These are phyloP conservation scores for Melitaea athalia DNA, from an alignment of 2,888 invertebrate species.

Conservation along the genomic window DNA sequence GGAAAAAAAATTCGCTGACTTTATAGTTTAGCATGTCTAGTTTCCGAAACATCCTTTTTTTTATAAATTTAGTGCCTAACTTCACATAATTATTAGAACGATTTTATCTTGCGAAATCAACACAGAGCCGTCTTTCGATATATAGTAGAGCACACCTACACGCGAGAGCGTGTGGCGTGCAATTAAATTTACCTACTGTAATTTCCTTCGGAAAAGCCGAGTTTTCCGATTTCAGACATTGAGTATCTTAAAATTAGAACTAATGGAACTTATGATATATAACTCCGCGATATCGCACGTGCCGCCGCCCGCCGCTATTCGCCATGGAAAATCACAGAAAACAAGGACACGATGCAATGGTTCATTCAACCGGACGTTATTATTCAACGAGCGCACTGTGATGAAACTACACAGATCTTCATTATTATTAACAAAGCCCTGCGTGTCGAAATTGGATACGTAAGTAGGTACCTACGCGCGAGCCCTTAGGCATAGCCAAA, in stretches of 20 bases:
- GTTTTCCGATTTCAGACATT: no score
- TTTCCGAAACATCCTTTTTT: no score
- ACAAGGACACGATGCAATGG: slow-evolving; percentile 81
- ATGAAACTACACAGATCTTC: slow-evolving; percentile 71
- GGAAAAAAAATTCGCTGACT: no score
- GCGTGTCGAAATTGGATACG: slow-evolving; percentile 71
- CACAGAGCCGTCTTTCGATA: no score
- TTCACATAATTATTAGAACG: no score
- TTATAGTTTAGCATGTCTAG: no score
- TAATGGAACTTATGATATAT: slow-evolving; percentile 40
- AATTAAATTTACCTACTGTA: no score
- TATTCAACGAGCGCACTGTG: slow-evolving; percentile 78
- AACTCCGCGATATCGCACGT: slow-evolving; percentile 54
- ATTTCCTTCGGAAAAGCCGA: no score
- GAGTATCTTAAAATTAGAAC: neutral
- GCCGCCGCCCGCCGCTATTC: slow-evolving; percentile 49
- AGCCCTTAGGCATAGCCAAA: slow-evolving; percentile 33
- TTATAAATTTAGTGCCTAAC: no score
- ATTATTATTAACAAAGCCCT: slow-evolving; percentile 77
- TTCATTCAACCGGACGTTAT: slow-evolving; percentile 81
- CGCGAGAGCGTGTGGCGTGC: no score
- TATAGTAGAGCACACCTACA: no score
- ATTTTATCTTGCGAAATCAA: no score
- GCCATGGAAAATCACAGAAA: slow-evolving; percentile 80
- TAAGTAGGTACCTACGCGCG: slow-evolving; percentile 39